Conservation (phyloP, 2,888 invertebrate species). For the Bruchidius siliquastri region DNA sequence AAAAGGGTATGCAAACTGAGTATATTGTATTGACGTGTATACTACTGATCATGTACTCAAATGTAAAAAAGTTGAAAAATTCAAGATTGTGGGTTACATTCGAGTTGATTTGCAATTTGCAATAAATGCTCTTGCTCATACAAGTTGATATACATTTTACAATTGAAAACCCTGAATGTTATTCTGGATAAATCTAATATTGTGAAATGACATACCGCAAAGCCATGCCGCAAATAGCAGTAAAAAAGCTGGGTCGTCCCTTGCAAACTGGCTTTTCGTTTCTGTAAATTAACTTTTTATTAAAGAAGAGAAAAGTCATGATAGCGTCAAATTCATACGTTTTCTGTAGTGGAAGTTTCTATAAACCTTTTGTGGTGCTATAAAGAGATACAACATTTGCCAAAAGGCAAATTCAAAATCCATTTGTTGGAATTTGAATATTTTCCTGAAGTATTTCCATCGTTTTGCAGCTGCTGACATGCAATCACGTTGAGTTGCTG, state of each 20-base stretch:
- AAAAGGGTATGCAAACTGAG: no score
- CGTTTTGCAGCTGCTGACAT: constrained; percentile 84
- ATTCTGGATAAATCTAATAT: not conserved
- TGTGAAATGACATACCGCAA: constrained; percentile 1
- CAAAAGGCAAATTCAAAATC: constrained; percentile 99
- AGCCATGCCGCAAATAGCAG: constrained; percentile 67
- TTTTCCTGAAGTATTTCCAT: constrained; percentile 76
- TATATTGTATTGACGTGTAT: no score
- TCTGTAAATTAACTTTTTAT: constrained; percentile 53
- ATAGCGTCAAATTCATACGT: constrained; percentile 87
- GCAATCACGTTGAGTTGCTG: constrained; percentile 65
- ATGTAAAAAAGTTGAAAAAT: no score
- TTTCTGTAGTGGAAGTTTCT: constrained; percentile 97
- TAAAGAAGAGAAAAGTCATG: constrained; percentile 69
- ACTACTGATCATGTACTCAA: no score
- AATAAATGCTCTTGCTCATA: no score
- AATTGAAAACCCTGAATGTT: no score
- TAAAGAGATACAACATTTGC: constrained; percentile 96
- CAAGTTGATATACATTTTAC: no score
- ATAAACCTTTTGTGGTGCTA: constrained; percentile 92
- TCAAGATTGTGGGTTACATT: no score
- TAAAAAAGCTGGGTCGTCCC: constrained; percentile 98
- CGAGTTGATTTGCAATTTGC: no score
- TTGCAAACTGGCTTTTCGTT: constrained; percentile 96
- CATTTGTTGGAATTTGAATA: constrained; percentile 94